Evolutionary conservation across 1,140 invertebrate species (phyloP).

Genomic region (Chlorops oryzae): DNA sequence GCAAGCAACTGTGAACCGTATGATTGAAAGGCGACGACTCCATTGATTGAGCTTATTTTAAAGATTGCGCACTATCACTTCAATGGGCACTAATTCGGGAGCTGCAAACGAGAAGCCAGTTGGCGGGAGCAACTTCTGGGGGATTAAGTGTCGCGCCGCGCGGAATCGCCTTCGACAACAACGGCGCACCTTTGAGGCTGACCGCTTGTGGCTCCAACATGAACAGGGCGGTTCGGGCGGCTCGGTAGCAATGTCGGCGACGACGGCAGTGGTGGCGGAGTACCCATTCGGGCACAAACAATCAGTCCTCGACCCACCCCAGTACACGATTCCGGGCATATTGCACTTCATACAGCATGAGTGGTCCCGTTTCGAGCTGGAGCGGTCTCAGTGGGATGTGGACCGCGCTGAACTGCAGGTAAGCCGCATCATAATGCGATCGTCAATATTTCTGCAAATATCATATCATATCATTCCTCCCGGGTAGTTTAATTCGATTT

Average conservation of each 20-base stretch:
- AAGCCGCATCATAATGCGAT: too few relatives aligned
- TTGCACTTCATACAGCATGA: conserved; percentile 99
- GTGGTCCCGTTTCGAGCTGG: conserved; percentile 98
- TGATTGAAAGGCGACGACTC: too few relatives aligned
- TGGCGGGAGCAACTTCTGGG: conserved; percentile 33
- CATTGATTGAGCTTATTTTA: too few relatives aligned
- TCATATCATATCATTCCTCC: too few relatives aligned
- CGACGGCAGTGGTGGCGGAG: conserved; percentile 34
- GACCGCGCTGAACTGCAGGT: conserved; percentile 98
- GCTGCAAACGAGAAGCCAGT: conserved; percentile 46
- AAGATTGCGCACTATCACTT: too few relatives aligned
- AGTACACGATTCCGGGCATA: conserved; percentile 97
- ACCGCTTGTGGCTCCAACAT: conserved; percentile 18
- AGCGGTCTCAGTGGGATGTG: conserved; percentile 98
- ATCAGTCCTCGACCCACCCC: conserved; percentile 51
- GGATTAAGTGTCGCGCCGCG: conserved; percentile 31
- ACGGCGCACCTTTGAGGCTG: conserved; percentile 33
- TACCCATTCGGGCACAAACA: conserved; percentile 43
- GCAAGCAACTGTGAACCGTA: too few relatives aligned
- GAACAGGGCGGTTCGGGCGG: too few relatives aligned
- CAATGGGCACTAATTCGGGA: conserved; percentile 48
- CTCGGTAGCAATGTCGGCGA: conserved; percentile 24
- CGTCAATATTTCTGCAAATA: too few relatives aligned
- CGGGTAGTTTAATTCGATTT: too few relatives aligned
- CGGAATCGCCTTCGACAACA: conserved; percentile 19